phyloP scores from a whole-genome alignment of 2,113 vertebrate species.

The Oreochromis spilurus region DNA sequence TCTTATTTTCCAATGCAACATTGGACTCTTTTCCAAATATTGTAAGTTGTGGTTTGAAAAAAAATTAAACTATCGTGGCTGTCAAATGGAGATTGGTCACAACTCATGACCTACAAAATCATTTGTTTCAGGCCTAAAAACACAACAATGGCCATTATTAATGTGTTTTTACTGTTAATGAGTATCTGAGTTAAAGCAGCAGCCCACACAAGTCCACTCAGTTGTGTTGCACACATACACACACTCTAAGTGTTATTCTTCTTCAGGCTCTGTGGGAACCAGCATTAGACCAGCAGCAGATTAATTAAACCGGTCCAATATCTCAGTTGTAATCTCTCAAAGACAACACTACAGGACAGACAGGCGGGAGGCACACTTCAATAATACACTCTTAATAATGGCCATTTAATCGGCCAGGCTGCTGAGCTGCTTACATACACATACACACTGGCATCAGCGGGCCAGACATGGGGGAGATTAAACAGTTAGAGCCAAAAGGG shows the following conservation, averaged over 20 bases:
- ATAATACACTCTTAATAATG: constrained; percentile 59
- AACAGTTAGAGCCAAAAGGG: constrained; percentile 43
- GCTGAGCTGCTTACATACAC: constrained; percentile 38
- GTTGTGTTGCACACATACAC: constrained; percentile 1
- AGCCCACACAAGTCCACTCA: constrained; percentile 2
- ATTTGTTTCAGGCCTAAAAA: background rate
- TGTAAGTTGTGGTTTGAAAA: background rate
- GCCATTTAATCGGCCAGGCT: constrained; percentile 45
- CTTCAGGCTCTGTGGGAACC: constrained; percentile 51
- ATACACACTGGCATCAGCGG: constrained; percentile 15
- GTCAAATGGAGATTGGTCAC: background rate
- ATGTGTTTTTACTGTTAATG: constrained; percentile 22
- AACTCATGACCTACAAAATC: background rate
- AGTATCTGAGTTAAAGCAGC: background rate
- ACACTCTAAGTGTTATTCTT: constrained; percentile 26
- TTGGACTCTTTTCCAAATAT: background rate
- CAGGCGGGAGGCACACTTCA: constrained; percentile 56
- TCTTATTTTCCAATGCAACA: background rate
- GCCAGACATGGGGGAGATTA: constrained; percentile 46
- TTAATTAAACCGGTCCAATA: constrained; percentile 67
- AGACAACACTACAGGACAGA: constrained; percentile 62
- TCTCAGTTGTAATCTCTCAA: constrained; percentile 59
- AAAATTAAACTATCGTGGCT: background rate
- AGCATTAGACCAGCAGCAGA: constrained; percentile 42
- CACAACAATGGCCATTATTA: background rate